A percentile compares a stretch with the other conserved stretches of the same genome.
Evolutionary conservation across 2,113 vertebrate genomes (phyloP).

Genomic region (Amblyornis subalaris): DNA sequence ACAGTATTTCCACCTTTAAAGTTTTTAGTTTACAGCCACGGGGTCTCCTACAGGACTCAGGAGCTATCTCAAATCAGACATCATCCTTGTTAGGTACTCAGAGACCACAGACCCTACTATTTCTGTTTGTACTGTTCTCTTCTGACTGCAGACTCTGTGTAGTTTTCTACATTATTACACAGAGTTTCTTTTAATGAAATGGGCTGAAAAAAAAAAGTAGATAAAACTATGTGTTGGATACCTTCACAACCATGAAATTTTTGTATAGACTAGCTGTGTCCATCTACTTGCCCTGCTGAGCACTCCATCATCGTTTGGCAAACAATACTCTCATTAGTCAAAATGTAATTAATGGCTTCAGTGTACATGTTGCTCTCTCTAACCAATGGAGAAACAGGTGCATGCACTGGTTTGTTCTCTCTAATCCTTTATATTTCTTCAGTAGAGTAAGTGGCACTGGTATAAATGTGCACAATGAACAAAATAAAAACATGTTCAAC

Average conservation of each 20-base stretch:
- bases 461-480: neutral
- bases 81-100: neutral
- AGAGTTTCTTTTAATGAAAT: neutral
- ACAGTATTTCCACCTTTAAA: neutral
- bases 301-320: neutral
- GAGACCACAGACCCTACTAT: neutral
- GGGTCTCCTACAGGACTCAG: neutral
- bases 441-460: neutral
- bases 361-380: neutral
- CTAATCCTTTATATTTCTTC: neutral
- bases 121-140: neutral
- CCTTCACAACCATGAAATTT: neutral
- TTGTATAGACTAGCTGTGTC: neutral
- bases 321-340: neutral
- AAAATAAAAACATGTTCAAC: neutral
- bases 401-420: neutral
- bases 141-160: neutral
- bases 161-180: neutral
- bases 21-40: neutral
- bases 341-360: neutral
- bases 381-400: neutral
- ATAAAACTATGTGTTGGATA: neutral
- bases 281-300: neutral
- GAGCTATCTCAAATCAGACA: neutral
- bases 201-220: neutral